These are phyloP conservation scores for Chrosomus eos DNA, from an alignment of 2,797 vertebrate species.

Conservation along the genomic window DNA sequence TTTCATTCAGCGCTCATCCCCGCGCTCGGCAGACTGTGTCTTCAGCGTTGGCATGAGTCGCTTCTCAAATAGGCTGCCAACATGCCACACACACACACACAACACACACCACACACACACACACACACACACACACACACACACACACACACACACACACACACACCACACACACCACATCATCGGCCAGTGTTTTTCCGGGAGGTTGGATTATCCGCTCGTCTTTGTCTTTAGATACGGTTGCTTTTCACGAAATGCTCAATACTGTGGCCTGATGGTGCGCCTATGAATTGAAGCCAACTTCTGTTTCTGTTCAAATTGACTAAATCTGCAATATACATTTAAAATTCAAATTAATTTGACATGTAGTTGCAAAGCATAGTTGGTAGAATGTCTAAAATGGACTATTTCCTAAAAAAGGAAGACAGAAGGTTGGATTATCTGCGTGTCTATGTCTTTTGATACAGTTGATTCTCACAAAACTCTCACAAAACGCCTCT, in stretches of 20 bases:
- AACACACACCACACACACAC: not conserved
- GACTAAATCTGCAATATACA: not conserved
- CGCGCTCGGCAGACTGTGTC: constrained; percentile 29
- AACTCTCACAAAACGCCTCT: not conserved
- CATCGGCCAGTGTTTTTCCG: constrained; percentile 13
- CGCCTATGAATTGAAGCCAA: not conserved
- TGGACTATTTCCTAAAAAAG: too few relatives aligned
- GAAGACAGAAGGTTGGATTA: not conserved
- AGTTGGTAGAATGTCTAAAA: too few relatives aligned
- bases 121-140: not conserved
- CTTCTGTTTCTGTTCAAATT: constrained; percentile 13
- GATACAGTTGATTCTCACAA: not conserved
- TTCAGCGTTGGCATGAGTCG: constrained; percentile 32
- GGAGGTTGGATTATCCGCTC: not conserved
- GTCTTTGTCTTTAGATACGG: constrained; percentile 26
- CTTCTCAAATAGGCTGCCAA: constrained; percentile 37
- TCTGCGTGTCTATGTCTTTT: not conserved
- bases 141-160: not conserved
- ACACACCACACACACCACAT: not conserved
- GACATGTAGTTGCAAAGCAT: too few relatives aligned
- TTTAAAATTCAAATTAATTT: not conserved
- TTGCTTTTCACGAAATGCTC: constrained; percentile 3
- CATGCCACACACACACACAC: not conserved
- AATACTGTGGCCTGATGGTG: not conserved
- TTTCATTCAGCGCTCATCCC: constrained; percentile 47